Conservation (phyloP, 2,888 invertebrate genomes). For the Rutpela maculata region DNA sequence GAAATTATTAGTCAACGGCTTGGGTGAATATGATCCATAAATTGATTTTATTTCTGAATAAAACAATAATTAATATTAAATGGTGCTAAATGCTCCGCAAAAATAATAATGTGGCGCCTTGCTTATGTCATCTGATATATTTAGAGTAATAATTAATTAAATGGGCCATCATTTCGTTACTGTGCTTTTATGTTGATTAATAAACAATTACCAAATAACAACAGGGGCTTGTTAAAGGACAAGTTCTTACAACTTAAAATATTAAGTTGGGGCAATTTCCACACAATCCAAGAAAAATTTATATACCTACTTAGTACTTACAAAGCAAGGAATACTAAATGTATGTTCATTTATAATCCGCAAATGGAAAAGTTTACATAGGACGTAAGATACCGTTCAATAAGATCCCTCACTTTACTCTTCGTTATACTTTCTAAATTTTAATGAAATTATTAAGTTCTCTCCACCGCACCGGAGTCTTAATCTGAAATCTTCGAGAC, state of each 20-base stretch:
- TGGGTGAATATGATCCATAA: background rate
- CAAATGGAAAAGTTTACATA: too few relatives aligned
- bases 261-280: background rate
- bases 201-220: slow-evolving; percentile 6
- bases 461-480: background rate
- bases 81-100: slow-evolving; percentile 5
- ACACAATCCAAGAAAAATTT: background rate
- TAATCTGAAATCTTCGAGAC: background rate
- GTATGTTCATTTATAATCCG: too few relatives aligned
- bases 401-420: background rate
- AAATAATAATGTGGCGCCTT: slow-evolving; percentile 20
- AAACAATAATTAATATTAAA: background rate
- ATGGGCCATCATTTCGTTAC: slow-evolving; percentile 8
- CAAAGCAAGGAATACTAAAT: too few relatives aligned
- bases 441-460: background rate
- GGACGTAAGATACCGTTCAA: background rate
- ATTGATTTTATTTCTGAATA: background rate
- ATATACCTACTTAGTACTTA: too few relatives aligned
- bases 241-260: background rate
- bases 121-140: background rate
- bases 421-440: background rate
- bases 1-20: background rate
- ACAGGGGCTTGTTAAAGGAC: background rate
- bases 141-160: slow-evolving; percentile 2
- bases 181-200: background rate